Evolutionary conservation across 2,888 invertebrate genomes (phyloP), one percentile per base, ranked within the genome.

Genomic region (Drosophila lutescens): DNA sequence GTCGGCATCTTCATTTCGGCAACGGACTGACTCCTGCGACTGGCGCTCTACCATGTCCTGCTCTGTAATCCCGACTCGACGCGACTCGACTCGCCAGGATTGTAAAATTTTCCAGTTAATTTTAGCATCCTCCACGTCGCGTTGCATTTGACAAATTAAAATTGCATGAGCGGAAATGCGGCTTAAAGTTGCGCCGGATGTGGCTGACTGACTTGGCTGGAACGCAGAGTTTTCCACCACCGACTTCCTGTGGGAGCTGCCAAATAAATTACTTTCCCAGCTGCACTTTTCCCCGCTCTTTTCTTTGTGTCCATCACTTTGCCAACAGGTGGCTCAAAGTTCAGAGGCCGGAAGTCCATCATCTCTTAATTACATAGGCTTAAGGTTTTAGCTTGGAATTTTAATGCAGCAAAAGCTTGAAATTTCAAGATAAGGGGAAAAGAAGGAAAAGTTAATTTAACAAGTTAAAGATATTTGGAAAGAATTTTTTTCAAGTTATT

Each of bases 41-140:
- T 71, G 70, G 36, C 61, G 74, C 54, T 53, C 68, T 55, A 73
- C 57, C 46, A 26, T 56, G 56, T 54, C 23, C 59, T 36, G 67
- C 71, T 74, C 69, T 72, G 78, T 88, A 86, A 87, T 89, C 79
- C 87, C 30, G 30, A 30, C 30, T 54, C 17, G 43, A 12, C 20
- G 49, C 43, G 43, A 12, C 46, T 47, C 75, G 47, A 26, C 46
- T 26, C 26, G 71, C 77, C 74, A 70, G 77, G 83, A 83, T 86
- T 85, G 89, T 88, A 81, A 87, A 88, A 85, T 88, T 80, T 76
- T 78, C 80, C 72, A 86, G 87, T 88, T 89, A 88, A 88, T 88
- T 88, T 89, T 67, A 78, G 77, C 76, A 69, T 63, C 72, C 71
- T 54, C 54, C 26, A 17, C 63, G 67, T 46, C 68, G 66, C 74